Percentiles rank a stretch among this genome's conserved stretches.
Evolutionary conservation across 1,140 invertebrate genomes (phyloP).

Genomic region (Drosophila albomicans): DNA sequence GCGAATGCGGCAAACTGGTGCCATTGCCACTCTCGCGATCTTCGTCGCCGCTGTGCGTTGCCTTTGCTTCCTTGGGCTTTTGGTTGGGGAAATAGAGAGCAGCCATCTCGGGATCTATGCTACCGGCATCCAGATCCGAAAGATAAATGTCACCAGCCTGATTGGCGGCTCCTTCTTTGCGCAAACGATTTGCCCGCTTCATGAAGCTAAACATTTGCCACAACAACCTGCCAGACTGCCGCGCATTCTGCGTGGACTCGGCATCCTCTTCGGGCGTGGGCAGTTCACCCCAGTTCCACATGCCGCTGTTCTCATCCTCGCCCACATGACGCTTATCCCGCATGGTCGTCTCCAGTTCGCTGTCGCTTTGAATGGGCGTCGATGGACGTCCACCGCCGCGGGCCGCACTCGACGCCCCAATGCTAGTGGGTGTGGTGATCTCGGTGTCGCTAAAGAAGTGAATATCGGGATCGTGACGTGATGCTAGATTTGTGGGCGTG

Average conservation of each 20-base stretch:
- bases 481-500: slow-evolving; percentile 44
- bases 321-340: slow-evolving; percentile 86
- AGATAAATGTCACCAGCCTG: slow-evolving; percentile 95
- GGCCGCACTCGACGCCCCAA: slow-evolving; percentile 40
- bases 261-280: slow-evolving; percentile 87
- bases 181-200: slow-evolving; percentile 90
- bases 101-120: slow-evolving; percentile 95
- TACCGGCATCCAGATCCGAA: slow-evolving; percentile 95
- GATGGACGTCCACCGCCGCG: slow-evolving; percentile 88
- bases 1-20: slow-evolving; percentile 96
- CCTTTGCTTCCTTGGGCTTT: slow-evolving; percentile 45
- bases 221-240: slow-evolving; percentile 89
- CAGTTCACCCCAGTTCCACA: slow-evolving; percentile 99
- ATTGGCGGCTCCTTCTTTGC: slow-evolving; percentile 87
- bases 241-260: slow-evolving; percentile 86
- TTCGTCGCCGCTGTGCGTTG: slow-evolving; percentile 88
- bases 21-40: slow-evolving; percentile 98
- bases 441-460: slow-evolving; percentile 97
- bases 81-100: slow-evolving; percentile 93
- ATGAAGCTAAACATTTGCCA: slow-evolving; percentile 97
- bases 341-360: slow-evolving; percentile 93
- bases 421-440: slow-evolving; percentile 84
- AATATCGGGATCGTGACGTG: slow-evolving; percentile 87
- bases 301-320: slow-evolving; percentile 85
- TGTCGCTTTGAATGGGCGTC: slow-evolving; percentile 96